These are phyloP conservation scores for Cheilosia pagana DNA, from an alignment of 2,888 invertebrate species.

Conservation along the genomic window DNA sequence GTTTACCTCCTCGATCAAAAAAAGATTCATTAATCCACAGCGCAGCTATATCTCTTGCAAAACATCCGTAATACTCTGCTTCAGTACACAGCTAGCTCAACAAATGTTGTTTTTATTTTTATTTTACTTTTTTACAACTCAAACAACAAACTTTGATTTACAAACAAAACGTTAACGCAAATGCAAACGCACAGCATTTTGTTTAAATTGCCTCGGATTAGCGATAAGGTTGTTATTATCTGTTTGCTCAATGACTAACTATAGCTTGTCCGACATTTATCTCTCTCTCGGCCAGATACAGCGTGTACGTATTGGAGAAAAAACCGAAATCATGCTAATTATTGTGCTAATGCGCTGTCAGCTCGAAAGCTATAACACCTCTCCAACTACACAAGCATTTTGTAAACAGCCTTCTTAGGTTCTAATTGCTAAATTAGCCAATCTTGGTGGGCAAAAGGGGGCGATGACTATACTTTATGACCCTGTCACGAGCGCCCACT, in stretches of 20 bases:
- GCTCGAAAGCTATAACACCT: conserved; percentile 38
- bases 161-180: conserved; percentile 43
- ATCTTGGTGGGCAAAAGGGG: background rate
- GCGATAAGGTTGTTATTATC: conserved; percentile 65
- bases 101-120: conserved; percentile 22
- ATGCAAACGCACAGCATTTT: conserved; percentile 42
- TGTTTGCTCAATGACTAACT: conserved; percentile 27
- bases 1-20: conserved; percentile 25
- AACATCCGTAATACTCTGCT: conserved; percentile 49
- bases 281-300: background rate
- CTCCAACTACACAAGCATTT: conserved; percentile 14
- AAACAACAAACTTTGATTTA: conserved; percentile 58
- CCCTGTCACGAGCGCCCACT: conserved; percentile 55
- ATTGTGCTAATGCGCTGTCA: conserved; percentile 35
- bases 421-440: conserved; percentile 63
- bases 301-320: conserved; percentile 5
- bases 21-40: conserved; percentile 24
- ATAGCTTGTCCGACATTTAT: conserved; percentile 29
- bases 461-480: conserved; percentile 28
- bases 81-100: conserved; percentile 41
- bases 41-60: conserved; percentile 15
- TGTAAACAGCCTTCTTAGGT: conserved; percentile 28
- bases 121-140: conserved; percentile 24
- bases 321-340: conserved; percentile 25
- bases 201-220: conserved; percentile 59